A percentile compares a stretch with the other conserved stretches of the same genome.
These are phyloP conservation scores for Tigriopus californicus DNA, from an alignment of 2,888 invertebrate species.

Conservation along the genomic window DNA sequence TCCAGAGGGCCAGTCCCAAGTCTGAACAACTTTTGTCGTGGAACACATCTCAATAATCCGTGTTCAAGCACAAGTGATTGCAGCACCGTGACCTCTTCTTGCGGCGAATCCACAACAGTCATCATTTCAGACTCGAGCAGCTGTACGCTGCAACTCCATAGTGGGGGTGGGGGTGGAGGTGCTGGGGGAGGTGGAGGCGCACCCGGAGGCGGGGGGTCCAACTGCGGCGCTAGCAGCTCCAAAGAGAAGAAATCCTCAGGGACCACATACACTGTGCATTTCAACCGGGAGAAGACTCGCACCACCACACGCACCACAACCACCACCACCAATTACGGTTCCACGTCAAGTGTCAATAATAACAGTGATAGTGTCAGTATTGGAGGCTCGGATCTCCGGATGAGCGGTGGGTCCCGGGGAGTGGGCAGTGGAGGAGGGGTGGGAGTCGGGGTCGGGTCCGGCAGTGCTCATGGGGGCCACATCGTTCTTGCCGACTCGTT, in stretches of 20 bases:
- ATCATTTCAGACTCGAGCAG: conserved; percentile 1
- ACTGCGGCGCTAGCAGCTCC: background rate
- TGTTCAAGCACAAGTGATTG: too few species aligned
- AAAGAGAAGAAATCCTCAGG: background rate
- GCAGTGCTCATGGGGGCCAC: too few species aligned
- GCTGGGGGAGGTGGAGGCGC: too few species aligned
- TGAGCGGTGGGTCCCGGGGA: too few species aligned
- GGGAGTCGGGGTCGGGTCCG: too few species aligned
- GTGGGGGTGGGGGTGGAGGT: too few species aligned
- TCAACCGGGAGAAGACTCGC: background rate
- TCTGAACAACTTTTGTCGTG: too few species aligned
- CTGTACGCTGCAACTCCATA: background rate
- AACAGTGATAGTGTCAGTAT: conserved; percentile 16
- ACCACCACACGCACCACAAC: background rate
- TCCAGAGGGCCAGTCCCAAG: too few species aligned
- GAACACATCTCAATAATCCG: too few species aligned
- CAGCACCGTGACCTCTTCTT: too few species aligned
- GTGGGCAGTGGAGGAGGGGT: conserved; percentile 21
- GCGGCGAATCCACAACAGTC: background rate
- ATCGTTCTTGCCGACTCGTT: too few species aligned
- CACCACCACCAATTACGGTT: background rate
- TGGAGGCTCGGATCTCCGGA: background rate
- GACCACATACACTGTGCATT: background rate
- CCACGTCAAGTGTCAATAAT: background rate
- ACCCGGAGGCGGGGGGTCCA: too few species aligned